Conservation (phyloP, 2,113 vertebrate genomes). For the Nothobranchius furzeri region DNA sequence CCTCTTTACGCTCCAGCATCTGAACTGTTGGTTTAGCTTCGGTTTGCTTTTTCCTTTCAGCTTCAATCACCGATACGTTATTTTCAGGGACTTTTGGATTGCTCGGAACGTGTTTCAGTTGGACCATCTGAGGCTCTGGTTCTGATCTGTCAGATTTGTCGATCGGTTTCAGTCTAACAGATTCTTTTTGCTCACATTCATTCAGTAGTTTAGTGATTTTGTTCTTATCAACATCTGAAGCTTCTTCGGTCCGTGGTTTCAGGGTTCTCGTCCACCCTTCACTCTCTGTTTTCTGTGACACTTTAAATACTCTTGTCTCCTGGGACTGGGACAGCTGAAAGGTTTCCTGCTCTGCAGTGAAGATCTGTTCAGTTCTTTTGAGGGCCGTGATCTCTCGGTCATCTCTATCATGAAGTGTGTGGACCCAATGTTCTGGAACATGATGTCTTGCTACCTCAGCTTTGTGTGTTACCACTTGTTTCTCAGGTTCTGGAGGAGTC, state of each 20-base stretch:
- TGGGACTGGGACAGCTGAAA: constrained; percentile 31
- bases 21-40: constrained; percentile 46
- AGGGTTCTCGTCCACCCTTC: constrained; percentile 42
- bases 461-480: constrained; percentile 57
- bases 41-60: constrained; percentile 28
- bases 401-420: constrained; percentile 49
- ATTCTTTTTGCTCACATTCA: constrained; percentile 50
- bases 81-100: constrained; percentile 60
- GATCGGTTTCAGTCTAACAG: constrained; percentile 57
- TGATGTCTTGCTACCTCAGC: constrained; percentile 30
- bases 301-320: constrained; percentile 21
- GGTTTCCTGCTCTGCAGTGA: constrained; percentile 38
- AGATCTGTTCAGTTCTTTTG: constrained; percentile 49
- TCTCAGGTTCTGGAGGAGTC: constrained; percentile 59
- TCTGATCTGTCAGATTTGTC: constrained; percentile 52
- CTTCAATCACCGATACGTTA: constrained; percentile 51
- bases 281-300: constrained; percentile 28
- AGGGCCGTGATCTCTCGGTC: constrained; percentile 53
- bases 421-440: constrained; percentile 47
- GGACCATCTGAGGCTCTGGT: constrained; percentile 57
- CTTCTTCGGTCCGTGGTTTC: constrained; percentile 50
- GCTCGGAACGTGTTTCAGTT: constrained; percentile 61
- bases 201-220: constrained; percentile 54
- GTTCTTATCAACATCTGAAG: constrained; percentile 43
- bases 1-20: constrained; percentile 37